Conservation (phyloP, 2,797 vertebrate species). For the Malacoraja senta region DNA sequence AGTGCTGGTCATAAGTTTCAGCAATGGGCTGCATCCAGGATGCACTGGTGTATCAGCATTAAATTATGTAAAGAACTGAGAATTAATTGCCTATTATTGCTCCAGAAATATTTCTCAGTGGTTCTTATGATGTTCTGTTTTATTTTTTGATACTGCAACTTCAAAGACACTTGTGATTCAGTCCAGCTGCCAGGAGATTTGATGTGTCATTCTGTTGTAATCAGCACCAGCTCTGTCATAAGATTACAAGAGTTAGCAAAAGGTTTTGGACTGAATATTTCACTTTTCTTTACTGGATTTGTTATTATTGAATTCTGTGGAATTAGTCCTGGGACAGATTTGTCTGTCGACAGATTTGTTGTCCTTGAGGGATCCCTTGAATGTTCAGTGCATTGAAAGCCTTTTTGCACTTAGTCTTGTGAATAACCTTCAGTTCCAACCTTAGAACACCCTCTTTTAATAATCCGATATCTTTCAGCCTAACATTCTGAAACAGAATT, state of each 20-base stretch:
- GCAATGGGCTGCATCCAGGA: no score
- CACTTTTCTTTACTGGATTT: not conserved
- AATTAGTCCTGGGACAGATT: not conserved
- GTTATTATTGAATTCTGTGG: not conserved
- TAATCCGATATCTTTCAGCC: not conserved
- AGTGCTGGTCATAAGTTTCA: no score
- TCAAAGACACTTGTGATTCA: not conserved
- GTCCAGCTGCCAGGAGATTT: not conserved
- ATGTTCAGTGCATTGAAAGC: not conserved
- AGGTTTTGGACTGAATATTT: not conserved
- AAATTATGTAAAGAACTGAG: not conserved
- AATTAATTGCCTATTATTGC: not conserved
- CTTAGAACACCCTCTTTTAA: not conserved
- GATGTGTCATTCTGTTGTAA: not conserved
- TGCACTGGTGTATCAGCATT: not conserved
- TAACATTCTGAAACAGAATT: not conserved
- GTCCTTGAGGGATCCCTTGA: not conserved
- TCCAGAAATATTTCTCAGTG: not conserved
- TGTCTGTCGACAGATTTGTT: not conserved
- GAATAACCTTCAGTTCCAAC: not conserved
- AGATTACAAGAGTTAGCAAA: not conserved
- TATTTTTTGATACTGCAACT: not conserved
- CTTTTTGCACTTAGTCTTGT: not conserved
- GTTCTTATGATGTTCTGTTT: not conserved
- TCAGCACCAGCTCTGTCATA: not conserved